Conservation (phyloP, 2,888 invertebrate species). For the Tipula unca region DNA sequence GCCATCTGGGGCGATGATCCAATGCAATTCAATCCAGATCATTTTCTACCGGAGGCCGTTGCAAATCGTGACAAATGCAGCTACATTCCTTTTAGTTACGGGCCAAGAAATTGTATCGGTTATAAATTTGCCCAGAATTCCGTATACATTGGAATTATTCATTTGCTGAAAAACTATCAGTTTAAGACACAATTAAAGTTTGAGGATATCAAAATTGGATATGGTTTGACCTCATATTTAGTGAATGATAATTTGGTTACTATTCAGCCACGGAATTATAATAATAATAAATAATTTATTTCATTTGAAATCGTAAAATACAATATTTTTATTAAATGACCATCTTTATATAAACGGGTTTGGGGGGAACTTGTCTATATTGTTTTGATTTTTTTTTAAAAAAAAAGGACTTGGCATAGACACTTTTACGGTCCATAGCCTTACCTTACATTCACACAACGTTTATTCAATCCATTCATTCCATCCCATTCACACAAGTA, state of each 20-base stretch:
- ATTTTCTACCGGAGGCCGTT: neutral
- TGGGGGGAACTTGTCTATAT: too few species aligned
- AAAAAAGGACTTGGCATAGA: too few species aligned
- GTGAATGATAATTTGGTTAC: neutral
- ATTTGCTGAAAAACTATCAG: neutral
- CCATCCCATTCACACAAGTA: too few species aligned
- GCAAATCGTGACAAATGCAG: neutral
- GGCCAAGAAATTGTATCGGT: neutral
- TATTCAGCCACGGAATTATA: neutral
- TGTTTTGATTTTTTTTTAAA: too few species aligned
- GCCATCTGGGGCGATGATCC: neutral
- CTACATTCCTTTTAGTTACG: neutral
- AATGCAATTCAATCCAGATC: neutral
- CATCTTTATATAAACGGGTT: too few species aligned
- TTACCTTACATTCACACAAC: too few species aligned
- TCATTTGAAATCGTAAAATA: neutral
- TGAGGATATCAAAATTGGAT: neutral
- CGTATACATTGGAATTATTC: neutral
- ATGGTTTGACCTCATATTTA: neutral
- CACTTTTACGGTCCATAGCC: too few species aligned
- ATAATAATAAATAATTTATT: neutral
- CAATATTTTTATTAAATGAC: too few species aligned
- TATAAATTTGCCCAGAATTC: neutral
- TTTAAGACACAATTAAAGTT: neutral
- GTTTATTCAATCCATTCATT: too few species aligned